Percentiles rank a stretch among this genome's conserved stretches.
These are phyloP conservation scores for Decapterus maruadsi DNA, from an alignment of 2,797 vertebrate species.

Conservation along the genomic window DNA sequence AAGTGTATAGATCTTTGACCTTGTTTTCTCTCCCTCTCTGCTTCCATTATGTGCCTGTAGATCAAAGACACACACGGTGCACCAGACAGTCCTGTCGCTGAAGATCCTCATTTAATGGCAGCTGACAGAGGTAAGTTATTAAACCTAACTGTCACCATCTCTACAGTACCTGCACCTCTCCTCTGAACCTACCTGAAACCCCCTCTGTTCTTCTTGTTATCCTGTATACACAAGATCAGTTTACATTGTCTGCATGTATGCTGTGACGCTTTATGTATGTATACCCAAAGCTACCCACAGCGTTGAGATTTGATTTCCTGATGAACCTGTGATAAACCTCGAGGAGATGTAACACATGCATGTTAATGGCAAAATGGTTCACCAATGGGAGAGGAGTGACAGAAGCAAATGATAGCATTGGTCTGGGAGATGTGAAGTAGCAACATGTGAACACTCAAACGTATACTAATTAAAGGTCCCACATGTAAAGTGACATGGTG, in stretches of 20 bases:
- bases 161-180: neutral
- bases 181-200: neutral
- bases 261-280: neutral
- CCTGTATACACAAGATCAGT: neutral
- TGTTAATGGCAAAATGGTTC: neutral
- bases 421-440: neutral
- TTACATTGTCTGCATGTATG: neutral
- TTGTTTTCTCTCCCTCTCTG: slow-evolving; percentile 71
- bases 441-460: neutral
- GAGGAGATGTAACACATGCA: neutral
- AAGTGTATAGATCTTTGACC: slow-evolving; percentile 69
- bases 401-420: neutral
- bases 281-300: neutral
- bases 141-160: slow-evolving; percentile 22
- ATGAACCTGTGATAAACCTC: too few species aligned
- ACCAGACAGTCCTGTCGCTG: slow-evolving; percentile 47
- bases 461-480: neutral
- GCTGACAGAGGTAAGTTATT: slow-evolving; percentile 77
- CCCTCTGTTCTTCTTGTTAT: neutral
- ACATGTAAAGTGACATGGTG: too few species aligned
- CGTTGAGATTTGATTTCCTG: too few species aligned
- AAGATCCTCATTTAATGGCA: slow-evolving; percentile 74
- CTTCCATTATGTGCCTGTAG: slow-evolving; percentile 71
- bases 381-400: neutral
- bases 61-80: slow-evolving; percentile 72